These are phyloP conservation scores for Sphyrna mokarran DNA, from an alignment of 2,113 vertebrate genomes.

Conservation along the genomic window DNA sequence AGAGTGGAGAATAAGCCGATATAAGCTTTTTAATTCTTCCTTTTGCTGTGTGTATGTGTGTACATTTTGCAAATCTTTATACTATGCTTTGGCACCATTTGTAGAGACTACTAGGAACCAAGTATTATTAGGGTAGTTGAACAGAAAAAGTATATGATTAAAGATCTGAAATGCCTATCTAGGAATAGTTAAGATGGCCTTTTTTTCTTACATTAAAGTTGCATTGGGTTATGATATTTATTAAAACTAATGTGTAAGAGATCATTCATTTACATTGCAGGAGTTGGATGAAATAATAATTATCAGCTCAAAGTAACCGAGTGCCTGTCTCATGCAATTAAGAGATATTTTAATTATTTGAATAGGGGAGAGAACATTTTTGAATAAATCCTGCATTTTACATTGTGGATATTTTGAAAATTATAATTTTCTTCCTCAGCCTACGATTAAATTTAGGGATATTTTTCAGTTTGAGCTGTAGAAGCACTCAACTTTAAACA, in stretches of 20 bases:
- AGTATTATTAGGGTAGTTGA: conserved; percentile 32
- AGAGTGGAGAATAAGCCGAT: not conserved
- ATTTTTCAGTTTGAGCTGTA: not conserved
- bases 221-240: conserved; percentile 25
- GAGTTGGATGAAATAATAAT: not conserved
- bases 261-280: not conserved
- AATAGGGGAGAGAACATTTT: not conserved
- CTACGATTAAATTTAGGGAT: not conserved
- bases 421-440: not conserved
- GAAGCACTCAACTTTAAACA: not conserved
- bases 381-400: not conserved
- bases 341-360: not conserved
- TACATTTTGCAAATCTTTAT: conserved; percentile 31
- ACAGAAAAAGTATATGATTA: not conserved
- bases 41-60: conserved; percentile 19
- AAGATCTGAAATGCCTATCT: conserved; percentile 19
- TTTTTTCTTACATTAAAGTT: conserved; percentile 7
- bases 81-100: conserved; percentile 17
- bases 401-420: not conserved
- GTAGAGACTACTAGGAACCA: conserved; percentile 17
- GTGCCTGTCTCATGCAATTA: not conserved
- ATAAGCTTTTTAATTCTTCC: not conserved
- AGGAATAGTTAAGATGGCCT: conserved; percentile 14
- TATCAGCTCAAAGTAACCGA: not conserved
- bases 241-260: conserved; percentile 27